Conservation (phyloP, 2,888 invertebrate genomes). For the Acanthoscelides obtectus region DNA sequence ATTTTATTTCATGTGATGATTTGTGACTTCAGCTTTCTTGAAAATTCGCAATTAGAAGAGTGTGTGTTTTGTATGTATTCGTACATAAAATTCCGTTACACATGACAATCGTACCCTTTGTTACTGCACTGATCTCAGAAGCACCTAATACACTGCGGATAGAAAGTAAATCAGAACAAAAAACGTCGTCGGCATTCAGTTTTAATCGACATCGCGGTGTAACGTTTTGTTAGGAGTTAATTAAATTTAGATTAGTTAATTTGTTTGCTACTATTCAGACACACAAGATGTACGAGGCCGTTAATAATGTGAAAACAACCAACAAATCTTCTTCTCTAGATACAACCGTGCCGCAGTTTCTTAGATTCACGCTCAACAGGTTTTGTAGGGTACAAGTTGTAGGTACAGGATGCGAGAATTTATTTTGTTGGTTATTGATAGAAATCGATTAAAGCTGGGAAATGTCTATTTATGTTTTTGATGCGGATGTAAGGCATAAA, state of each 20-base stretch:
- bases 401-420: background rate
- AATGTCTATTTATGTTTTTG: too few relatives aligned
- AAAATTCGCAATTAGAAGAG: too few relatives aligned
- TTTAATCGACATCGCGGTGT: background rate
- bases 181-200: background rate
- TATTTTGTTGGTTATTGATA: background rate
- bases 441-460: too few relatives aligned
- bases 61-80: too few relatives aligned
- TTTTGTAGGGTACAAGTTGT: background rate
- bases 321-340: background rate
- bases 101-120: background rate
- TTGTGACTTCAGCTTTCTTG: too few relatives aligned
- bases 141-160: constrained; percentile 1
- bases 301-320: background rate
- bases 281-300: background rate
- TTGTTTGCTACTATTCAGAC: background rate
- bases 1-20: too few relatives aligned
- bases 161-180: constrained; percentile 3
- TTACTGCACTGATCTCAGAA: background rate
- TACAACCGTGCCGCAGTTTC: background rate
- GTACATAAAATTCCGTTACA: too few relatives aligned
- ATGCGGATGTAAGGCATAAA: too few relatives aligned
- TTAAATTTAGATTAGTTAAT: constrained; percentile 6
- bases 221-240: constrained; percentile 1
- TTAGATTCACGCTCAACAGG: background rate